phyloP scores from a whole-genome alignment of 2,888 invertebrate genomes.

The Aromia moschata region DNA sequence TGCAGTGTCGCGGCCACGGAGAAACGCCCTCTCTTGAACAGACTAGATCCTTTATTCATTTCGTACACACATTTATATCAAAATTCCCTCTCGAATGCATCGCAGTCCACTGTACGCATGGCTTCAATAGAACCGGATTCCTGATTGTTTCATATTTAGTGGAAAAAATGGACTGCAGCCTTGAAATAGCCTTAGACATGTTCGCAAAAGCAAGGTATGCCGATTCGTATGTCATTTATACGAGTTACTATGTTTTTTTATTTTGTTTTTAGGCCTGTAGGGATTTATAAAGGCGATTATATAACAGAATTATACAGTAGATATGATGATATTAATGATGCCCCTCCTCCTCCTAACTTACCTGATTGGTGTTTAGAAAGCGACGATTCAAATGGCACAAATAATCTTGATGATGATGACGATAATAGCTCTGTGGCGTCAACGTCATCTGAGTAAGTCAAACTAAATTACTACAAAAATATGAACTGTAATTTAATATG shows the following conservation, averaged over 20 bases:
- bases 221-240: slow-evolving; percentile 1
- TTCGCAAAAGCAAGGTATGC: slow-evolving; percentile 76
- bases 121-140: slow-evolving; percentile 98
- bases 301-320: slow-evolving; percentile 84
- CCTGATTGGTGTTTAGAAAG: slow-evolving; percentile 88
- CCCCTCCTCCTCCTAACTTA: slow-evolving; percentile 76
- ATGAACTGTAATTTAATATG: background rate
- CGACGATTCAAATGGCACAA: slow-evolving; percentile 50
- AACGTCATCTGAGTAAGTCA: slow-evolving; percentile 43
- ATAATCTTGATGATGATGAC: slow-evolving; percentile 35
- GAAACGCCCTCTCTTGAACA: slow-evolving; percentile 91
- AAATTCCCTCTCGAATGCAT: slow-evolving; percentile 82
- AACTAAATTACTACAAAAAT: background rate
- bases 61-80: slow-evolving; percentile 81
- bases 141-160: slow-evolving; percentile 92
- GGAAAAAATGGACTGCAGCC: slow-evolving; percentile 81
- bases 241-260: background rate
- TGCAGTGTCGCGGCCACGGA: slow-evolving; percentile 91
- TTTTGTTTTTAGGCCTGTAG: slow-evolving; percentile 76
- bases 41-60: slow-evolving; percentile 80
- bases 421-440: slow-evolving; percentile 43
- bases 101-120: slow-evolving; percentile 96
- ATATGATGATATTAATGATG: slow-evolving; percentile 78
- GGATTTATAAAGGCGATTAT: slow-evolving; percentile 98
- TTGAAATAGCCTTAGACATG: slow-evolving; percentile 82